Evolutionary conservation across 2,113 vertebrate genomes (phyloP), one percentile per base, ranked within the genome.

Genomic region (Nibea albiflora): DNA sequence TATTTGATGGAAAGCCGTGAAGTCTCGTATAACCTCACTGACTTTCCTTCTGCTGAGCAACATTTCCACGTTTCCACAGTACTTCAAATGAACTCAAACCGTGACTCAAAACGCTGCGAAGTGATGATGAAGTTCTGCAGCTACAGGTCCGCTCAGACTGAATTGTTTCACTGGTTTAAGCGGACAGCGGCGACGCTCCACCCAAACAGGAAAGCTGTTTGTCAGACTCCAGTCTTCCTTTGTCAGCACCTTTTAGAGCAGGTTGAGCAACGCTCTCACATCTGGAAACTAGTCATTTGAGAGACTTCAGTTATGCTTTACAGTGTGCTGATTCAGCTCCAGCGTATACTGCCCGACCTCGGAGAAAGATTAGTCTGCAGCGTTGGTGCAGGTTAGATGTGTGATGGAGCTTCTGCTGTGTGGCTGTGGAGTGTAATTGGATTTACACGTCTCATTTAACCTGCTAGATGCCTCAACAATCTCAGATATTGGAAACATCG

Each of bases 381-480:
- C 19, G 60, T 65, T 31, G 70, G 66, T 82, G 76, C 77, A 64
- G 85, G 83, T 89, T 72, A 68, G 66, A 49, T 42, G 61, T 14
- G 75, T 83, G 85, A 90, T 68, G 66, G 71, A 85, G 79, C 69
- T 66, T 80, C 53, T 62, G 31, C 87, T 19, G 49, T 61, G 66
- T 64, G 66, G 81, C 86, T 42, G 35, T 39, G 15, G 73, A 60
- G 65, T 72, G 66, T 80, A 88, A 91, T 87, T 89, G 88, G 82
- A 86, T 90, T 91, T 86, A 50, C 83, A 89, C 73, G 58, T 84
- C 85, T 91, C 90, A 85, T 92, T 90, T 80, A 79, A 89, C 80
- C 58, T 44, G 64, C 77, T 78, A 0, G 87, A 87, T 73, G 74
- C 87, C 69, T 85, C 77, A 15, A 72, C 72, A 66, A 47, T 57